Evolutionary conservation across 2,888 invertebrate species (phyloP), one percentile per base, ranked within the genome.

Genomic region (Minunthozetes semirufus): DNA sequence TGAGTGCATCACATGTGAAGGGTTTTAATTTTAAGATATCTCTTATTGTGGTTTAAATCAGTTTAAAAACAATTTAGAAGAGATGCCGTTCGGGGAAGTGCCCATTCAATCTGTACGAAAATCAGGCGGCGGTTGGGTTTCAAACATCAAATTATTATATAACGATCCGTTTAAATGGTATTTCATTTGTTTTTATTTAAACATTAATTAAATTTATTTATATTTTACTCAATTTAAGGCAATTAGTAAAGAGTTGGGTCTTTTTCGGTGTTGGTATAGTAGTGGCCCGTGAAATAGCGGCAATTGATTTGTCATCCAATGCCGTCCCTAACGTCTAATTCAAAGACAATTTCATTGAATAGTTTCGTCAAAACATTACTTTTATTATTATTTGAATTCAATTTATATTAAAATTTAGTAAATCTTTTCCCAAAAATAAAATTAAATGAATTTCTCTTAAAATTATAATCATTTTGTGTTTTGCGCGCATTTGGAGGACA

Each of bases 81-180:
- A 59, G 5, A 59, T 59, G 59, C 59, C 59, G 19, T 59, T 59
- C 25, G 59, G 59, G 5, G 59, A 59, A 1, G 22, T 22, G 3
- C n/a, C 25, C 33, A 33, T 33, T 33, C 33, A 33, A 66, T 19
- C 42, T 5, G 38, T 66, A 2, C 38, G 6, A 8, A 13, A 38
- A 11, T 3, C 8, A 1, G 13, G 66, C n/a, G 19, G 38, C 13
- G 66, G 66, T n/a, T 42, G 33, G 33, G 4, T 66, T 6, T 33
- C 6, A 17, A 66, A 33, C 29, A 22, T 70, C 11, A 74, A 74
- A 53, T 22, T n/a, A 1, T 50, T 74, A 38, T 74, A 74, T 19
- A 27, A 71, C 15, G 74, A 74, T 71, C 74, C 74, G 9, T 74
- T 74, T 53, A 74, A 70, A 71, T 74, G 74, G 74, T 74, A n/a